Conservation (phyloP, 2,113 vertebrate genomes). For the Pelvicachromis taeniatus region DNA sequence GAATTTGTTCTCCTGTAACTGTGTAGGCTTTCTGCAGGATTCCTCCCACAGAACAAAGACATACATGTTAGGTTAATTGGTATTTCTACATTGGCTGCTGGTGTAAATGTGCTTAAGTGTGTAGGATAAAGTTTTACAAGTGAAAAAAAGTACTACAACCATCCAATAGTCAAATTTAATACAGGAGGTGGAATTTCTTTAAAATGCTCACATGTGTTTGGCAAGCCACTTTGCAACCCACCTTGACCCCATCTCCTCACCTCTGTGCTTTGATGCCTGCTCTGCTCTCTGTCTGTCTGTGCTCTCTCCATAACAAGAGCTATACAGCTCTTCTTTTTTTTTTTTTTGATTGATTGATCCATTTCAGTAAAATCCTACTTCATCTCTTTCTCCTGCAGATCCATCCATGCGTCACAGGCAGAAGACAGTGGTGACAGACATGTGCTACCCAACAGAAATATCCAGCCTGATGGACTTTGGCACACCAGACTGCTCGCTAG, state of each 20-base stretch:
- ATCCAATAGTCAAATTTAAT: not conserved
- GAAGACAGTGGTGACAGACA: constrained; percentile 71
- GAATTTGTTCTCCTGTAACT: not conserved
- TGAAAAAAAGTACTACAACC: not conserved
- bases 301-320: not conserved
- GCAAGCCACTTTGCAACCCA: not conserved
- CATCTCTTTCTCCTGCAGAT: constrained; percentile 47
- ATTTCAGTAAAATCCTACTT: not conserved
- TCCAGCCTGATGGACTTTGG: constrained; percentile 76
- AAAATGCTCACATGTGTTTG: not conserved
- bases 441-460: constrained; percentile 74
- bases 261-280: not conserved
- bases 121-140: not conserved
- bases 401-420: constrained; percentile 66
- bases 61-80: not conserved
- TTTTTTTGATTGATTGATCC: not conserved
- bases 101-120: not conserved
- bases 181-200: not conserved
- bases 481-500: constrained; percentile 71
- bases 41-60: not conserved
- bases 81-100: not conserved
- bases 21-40: not conserved
- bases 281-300: not conserved
- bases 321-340: not conserved
- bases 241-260: not conserved